A percentile compares a stretch with the other conserved stretches of the same genome.
phyloP scores from a whole-genome alignment of 2,888 invertebrate species.

The Meliscaeva auricollis region DNA sequence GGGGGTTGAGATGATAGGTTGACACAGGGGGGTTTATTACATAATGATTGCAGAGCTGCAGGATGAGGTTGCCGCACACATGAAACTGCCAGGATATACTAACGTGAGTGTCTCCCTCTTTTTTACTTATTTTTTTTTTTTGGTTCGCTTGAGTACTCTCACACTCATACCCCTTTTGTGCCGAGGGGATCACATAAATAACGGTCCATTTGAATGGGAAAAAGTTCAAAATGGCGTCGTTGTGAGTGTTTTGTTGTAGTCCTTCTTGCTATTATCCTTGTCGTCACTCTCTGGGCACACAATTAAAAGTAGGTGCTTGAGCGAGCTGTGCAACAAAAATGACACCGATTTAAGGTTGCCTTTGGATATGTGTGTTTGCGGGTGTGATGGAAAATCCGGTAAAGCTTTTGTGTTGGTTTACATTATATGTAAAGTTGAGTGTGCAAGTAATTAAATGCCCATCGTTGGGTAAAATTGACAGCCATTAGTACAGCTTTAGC shows the following conservation, averaged over 20 bases:
- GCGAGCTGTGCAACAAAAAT: conserved; percentile 54
- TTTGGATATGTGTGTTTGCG: background rate
- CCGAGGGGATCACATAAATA: conserved; percentile 68
- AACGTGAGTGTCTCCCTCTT: conserved; percentile 20
- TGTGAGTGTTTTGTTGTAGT: conserved; percentile 42
- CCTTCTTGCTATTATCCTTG: conserved; percentile 55
- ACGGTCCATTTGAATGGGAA: conserved; percentile 74
- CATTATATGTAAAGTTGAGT: conserved; percentile 4
- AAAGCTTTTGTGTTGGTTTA: conserved; percentile 14
- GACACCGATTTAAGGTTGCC: conserved; percentile 38
- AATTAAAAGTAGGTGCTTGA: conserved; percentile 69
- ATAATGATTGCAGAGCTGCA: conserved; percentile 35
- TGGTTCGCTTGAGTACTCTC: conserved; percentile 38
- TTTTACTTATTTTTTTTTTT: background rate
- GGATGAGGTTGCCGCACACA: conserved; percentile 41
- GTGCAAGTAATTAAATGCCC: conserved; percentile 65
- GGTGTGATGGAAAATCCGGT: conserved; percentile 1
- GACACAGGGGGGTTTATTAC: conserved; percentile 10
- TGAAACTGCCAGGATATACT: conserved; percentile 49
- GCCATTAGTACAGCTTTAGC: conserved; percentile 62
- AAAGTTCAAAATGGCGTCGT: conserved; percentile 77
- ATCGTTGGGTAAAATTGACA: conserved; percentile 71
- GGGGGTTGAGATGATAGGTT: too few species aligned
- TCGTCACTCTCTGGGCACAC: conserved; percentile 41
- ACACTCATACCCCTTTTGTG: conserved; percentile 33